Evolutionary conservation across 2,888 invertebrate genomes (phyloP).

Genomic region (Phragmatobia fuliginosa): DNA sequence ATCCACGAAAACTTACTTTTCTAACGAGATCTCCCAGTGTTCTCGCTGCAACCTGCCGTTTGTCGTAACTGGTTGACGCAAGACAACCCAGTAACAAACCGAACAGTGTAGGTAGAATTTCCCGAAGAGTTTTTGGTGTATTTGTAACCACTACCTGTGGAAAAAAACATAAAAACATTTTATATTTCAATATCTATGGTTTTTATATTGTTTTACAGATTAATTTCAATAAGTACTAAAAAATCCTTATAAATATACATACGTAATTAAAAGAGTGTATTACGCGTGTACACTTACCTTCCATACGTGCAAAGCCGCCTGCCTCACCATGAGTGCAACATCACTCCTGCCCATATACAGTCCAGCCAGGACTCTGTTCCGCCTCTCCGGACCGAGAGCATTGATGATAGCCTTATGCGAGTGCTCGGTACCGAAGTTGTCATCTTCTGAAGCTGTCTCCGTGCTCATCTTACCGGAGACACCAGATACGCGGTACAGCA

Average conservation of each 20-base stretch:
- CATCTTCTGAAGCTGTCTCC: conserved; percentile 98
- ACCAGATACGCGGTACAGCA: conserved; percentile 98
- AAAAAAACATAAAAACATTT: neutral
- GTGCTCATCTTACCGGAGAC: conserved; percentile 99
- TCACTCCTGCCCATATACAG: conserved; percentile 99
- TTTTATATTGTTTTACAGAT: too few relatives aligned
- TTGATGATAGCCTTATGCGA: conserved; percentile 96
- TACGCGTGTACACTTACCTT: conserved; percentile 86
- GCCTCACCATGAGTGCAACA: conserved; percentile 98
- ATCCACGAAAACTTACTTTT: conserved; percentile 83
- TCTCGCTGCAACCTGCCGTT: conserved; percentile 97
- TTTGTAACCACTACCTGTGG: conserved; percentile 96
- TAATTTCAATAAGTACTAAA: neutral
- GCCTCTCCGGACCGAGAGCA: conserved; percentile 94
- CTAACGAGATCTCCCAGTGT: conserved; percentile 98
- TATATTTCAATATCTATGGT: neutral
- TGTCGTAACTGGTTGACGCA: conserved; percentile 98
- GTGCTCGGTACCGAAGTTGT: conserved; percentile 99
- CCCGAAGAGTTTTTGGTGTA: conserved; percentile 97
- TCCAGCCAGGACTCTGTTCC: conserved; percentile 97
- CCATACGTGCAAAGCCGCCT: conserved; percentile 99
- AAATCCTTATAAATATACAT: neutral
- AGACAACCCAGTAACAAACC: conserved; percentile 96
- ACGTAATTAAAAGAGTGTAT: neutral
- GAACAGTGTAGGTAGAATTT: conserved; percentile 98